Percentiles rank a stretch among this genome's conserved stretches.
phyloP scores from a whole-genome alignment of 2,113 vertebrate genomes.

The Rostratula benghalensis region DNA sequence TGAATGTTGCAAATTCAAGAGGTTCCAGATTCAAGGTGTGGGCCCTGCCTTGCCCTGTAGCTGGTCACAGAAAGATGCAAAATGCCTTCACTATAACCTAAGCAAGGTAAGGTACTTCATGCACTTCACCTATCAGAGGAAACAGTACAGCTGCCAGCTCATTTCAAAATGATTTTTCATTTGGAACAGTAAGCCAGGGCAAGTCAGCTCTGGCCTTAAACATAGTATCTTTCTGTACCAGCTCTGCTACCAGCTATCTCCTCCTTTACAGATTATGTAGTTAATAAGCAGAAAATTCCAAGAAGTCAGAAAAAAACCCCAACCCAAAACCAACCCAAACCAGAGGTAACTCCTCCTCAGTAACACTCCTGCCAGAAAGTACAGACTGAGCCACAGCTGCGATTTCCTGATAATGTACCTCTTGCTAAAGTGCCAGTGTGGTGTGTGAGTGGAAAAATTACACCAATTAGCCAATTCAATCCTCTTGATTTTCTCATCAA shows the following conservation, averaged over 20 bases:
- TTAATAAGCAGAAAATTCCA: constrained; percentile 27
- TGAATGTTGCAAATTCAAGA: not conserved
- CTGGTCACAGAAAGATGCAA: not conserved
- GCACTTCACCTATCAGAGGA: not conserved
- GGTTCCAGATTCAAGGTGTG: not conserved
- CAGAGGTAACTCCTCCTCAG: not conserved
- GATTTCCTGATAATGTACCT: not conserved
- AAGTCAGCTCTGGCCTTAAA: not conserved
- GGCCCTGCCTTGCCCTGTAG: not conserved
- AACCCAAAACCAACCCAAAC: not conserved
- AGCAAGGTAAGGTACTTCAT: not conserved
- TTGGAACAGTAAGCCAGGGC: not conserved
- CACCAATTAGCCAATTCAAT: not conserved
- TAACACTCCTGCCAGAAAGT: not conserved
- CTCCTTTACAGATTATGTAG: not conserved
- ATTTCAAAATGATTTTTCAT: not conserved
- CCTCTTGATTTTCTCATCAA: not conserved
- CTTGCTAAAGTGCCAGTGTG: not conserved
- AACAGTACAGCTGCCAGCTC: not conserved
- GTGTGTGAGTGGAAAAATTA: not conserved
- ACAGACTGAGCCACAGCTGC: not conserved
- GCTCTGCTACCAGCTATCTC: not conserved
- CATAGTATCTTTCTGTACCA: not conserved
- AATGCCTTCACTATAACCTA: not conserved
- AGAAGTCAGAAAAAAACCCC: not conserved